Base-by-base conservation (phyloP, 2,113 vertebrate species). In the Varanus salvator region DNA sequence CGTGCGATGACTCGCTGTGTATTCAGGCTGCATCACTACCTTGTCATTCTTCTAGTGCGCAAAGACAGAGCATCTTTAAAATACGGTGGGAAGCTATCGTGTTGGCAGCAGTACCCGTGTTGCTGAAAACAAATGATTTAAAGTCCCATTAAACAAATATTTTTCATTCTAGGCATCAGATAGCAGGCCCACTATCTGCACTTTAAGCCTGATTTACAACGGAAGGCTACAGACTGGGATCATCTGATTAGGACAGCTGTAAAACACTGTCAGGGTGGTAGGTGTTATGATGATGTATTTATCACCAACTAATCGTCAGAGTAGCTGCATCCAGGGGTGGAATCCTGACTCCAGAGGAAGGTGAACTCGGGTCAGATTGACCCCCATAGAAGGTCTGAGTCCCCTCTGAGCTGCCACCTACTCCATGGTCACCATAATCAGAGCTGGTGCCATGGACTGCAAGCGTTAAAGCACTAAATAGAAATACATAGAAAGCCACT, bases 81-180 rank as follows among this genome's bases (percentile, higher is more conserved):
- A 92, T 90, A 80, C 2, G 2, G 44, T 80, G n/a, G 21, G 82
- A 91, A 94, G 84, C 88, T 86, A 84, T 25, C 84, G 38, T 85
- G 71, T 84, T 94, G 94, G 93, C 90, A 89, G 54, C 80, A 9
- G 82, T 80, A 85, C 69, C 76, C 14, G 21, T 83, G 66, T 94
- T 93, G 94, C 85, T 34, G 84, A 91, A 94, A 94, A 27, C 91
- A 95, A 94, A 93, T 77, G 80, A 93, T 94, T 95, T 95, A 93
- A 96, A 94, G 91, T 88, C 80, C 92, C 89, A 94, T 95, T 96
- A 95, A 95, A 91, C 88, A 95, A 96, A 92, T 91, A 93, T 94
- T 66, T 92, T 84, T 95, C 89, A 86, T 93, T 92, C 89, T 89
- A 94, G 94, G 94, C 94, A 92, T 71, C 50, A 91, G 88, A 96